Conservation (phyloP, 2,888 invertebrate species). For the Drosophila anomelani region DNA sequence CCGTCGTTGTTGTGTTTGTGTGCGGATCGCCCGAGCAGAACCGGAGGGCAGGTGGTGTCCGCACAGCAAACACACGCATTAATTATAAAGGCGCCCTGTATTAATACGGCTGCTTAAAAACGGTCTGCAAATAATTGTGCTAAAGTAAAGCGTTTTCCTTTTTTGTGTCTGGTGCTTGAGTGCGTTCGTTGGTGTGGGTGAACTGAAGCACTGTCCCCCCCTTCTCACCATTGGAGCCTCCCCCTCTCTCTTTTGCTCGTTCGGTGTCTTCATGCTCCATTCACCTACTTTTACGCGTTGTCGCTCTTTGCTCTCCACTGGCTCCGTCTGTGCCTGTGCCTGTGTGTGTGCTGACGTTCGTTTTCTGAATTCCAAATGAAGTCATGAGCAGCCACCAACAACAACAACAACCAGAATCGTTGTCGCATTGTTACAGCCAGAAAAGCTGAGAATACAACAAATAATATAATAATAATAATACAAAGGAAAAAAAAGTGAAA, state of each 20-base stretch:
- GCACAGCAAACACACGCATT: conserved; percentile 64
- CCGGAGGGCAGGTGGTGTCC: conserved; percentile 79
- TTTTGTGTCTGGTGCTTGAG: conserved; percentile 2
- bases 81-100: conserved; percentile 54
- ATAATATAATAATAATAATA: conserved; percentile 49
- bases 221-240: not conserved
- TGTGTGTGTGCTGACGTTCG: conserved; percentile 63
- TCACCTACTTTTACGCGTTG: conserved; percentile 82
- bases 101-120: conserved; percentile 44
- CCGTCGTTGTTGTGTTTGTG: conserved; percentile 47
- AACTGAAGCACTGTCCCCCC: not conserved
- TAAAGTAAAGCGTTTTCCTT: conserved; percentile 3
- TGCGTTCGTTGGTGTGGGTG: conserved; percentile 38
- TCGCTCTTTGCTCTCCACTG: conserved; percentile 63
- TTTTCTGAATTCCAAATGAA: conserved; percentile 80
- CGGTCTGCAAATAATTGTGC: conserved; percentile 30
- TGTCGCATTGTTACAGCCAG: conserved; percentile 72
- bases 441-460: conserved; percentile 42
- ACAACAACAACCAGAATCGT: conserved; percentile 51
- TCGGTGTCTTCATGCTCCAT: conserved; percentile 77
- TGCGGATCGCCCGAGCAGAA: conserved; percentile 76
- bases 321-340: conserved; percentile 10
- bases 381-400: conserved; percentile 66
- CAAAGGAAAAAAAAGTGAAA: conserved; percentile 70
- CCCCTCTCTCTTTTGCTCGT: conserved; percentile 21